A percentile compares a stretch with the other conserved stretches of the same genome.
These are phyloP conservation scores for Solenopsis invicta DNA, from an alignment of 1,140 invertebrate genomes.

Conservation along the genomic window DNA sequence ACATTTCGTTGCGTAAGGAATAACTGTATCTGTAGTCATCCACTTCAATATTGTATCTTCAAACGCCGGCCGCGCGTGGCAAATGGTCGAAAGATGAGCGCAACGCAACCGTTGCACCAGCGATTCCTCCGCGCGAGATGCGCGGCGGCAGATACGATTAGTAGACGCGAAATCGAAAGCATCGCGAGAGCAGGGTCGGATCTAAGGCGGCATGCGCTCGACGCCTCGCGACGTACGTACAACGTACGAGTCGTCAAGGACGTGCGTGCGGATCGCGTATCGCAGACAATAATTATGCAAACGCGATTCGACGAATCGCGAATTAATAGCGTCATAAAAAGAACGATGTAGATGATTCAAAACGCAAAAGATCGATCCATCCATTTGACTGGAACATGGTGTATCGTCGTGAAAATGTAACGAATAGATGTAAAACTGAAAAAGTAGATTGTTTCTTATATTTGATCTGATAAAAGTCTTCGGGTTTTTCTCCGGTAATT, in stretches of 20 bases:
- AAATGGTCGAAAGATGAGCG: conserved; percentile 50
- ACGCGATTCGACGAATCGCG: not conserved
- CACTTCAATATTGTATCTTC: conserved; percentile 38
- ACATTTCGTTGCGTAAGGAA: conserved; percentile 34
- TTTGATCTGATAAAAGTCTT: not conserved
- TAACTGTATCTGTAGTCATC: conserved; percentile 31
- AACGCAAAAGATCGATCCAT: not conserved
- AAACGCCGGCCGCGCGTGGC: conserved; percentile 6
- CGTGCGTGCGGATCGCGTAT: not conserved
- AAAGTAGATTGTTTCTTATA: not conserved
- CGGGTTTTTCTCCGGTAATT: not conserved
- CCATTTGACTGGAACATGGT: not conserved
- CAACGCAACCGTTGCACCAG: not conserved
- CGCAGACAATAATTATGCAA: conserved; percentile 17
- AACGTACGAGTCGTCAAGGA: not conserved
- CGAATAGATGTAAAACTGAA: not conserved
- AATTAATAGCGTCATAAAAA: conserved; percentile 17
- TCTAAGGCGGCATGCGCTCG: not conserved
- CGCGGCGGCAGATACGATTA: conserved; percentile 44
- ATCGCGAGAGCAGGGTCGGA: conserved; percentile 54
- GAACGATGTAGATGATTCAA: not conserved
- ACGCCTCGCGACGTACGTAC: not conserved
- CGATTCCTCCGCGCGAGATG: conserved; percentile 23
- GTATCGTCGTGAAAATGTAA: not conserved
- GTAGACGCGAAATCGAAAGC: conserved; percentile 56